Conservation (phyloP, 2,797 vertebrate species). For the Scyliorhinus canicula region DNA sequence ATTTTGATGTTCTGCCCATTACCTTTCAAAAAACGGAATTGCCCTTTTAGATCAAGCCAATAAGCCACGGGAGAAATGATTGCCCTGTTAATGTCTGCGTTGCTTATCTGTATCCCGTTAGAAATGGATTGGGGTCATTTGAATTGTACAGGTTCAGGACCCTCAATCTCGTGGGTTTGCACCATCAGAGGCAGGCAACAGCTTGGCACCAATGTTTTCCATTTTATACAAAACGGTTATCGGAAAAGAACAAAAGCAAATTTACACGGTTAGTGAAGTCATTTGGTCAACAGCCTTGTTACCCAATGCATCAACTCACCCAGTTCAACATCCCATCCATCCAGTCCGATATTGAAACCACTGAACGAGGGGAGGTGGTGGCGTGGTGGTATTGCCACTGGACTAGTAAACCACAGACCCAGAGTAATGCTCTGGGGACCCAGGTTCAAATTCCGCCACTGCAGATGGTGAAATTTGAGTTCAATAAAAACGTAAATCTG, state of each 20-base stretch:
- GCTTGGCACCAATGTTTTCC: neutral
- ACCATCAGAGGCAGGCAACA: neutral
- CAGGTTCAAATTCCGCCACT: no score
- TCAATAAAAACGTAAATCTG: no score
- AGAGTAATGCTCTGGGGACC: no score
- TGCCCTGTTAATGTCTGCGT: neutral
- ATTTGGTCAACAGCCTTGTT: neutral
- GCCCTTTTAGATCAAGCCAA: neutral
- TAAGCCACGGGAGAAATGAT: neutral
- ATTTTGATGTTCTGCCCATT: neutral
- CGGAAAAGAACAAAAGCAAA: neutral
- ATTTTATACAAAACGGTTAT: neutral
- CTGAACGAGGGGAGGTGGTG: no score
- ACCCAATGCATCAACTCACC: neutral
- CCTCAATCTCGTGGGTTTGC: neutral
- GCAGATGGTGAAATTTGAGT: no score
- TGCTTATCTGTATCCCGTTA: neutral
- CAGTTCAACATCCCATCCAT: neutral
- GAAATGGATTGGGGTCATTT: neutral
- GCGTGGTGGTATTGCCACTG: no score
- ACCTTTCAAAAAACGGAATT: neutral
- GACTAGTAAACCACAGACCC: no score
- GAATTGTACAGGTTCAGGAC: neutral
- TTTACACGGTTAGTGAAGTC: no score
- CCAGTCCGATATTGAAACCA: neutral